A percentile compares a stretch with the other conserved stretches of the same genome.
Evolutionary conservation across 2,888 invertebrate species (phyloP).

Genomic region (Acleris sparsana): DNA sequence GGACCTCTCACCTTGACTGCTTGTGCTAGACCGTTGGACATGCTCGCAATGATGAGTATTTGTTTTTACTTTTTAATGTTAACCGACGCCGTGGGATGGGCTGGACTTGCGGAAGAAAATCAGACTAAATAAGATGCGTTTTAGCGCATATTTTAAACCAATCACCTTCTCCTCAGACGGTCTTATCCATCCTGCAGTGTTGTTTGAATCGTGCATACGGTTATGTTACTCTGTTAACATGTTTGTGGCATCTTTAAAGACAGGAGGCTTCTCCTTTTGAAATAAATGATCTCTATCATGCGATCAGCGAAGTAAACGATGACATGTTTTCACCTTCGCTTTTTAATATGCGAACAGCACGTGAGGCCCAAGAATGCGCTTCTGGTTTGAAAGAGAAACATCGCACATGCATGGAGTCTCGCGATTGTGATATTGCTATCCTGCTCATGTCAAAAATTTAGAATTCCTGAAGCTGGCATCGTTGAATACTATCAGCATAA

Average conservation of each 20-base stretch:
- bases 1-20: conserved; percentile 68
- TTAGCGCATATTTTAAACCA: too few relatives aligned
- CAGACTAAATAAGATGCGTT: not conserved
- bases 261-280: not conserved
- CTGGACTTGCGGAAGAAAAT: conserved; percentile 2
- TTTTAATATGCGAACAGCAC: too few relatives aligned
- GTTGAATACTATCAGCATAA: too few relatives aligned
- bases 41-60: conserved; percentile 83
- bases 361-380: too few relatives aligned
- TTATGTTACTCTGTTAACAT: conserved; percentile 16
- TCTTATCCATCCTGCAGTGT: conserved; percentile 21
- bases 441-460: too few relatives aligned
- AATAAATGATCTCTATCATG: conserved; percentile 4
- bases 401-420: too few relatives aligned
- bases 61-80: conserved; percentile 73
- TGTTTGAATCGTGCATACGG: conserved; percentile 15
- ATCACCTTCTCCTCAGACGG: not conserved
- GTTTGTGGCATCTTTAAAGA: not conserved
- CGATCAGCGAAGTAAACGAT: conserved; percentile 10
- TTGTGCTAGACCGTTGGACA: conserved; percentile 75
- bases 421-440: too few relatives aligned
- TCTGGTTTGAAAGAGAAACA: too few relatives aligned
- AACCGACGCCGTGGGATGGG: conserved; percentile 24
- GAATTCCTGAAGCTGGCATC: too few relatives aligned
- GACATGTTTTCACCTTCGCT: too few relatives aligned